Conservation (phyloP, 2,888 invertebrate species). For the Microctonus hyperodae region DNA sequence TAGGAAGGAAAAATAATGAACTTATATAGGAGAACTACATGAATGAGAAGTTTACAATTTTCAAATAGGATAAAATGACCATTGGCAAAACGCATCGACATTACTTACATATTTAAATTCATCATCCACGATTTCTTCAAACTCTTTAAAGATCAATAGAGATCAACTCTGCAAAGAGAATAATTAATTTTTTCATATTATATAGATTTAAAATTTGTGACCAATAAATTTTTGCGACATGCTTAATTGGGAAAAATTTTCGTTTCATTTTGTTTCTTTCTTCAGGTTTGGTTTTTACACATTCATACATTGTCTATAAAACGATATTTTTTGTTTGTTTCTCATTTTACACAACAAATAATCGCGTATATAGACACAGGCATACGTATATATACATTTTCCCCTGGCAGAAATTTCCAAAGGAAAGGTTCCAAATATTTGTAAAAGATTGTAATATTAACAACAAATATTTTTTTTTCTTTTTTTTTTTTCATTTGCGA, state of each 20-base stretch:
- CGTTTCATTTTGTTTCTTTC: background rate
- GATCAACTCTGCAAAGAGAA: background rate
- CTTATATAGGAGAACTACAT: background rate
- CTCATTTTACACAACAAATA: background rate
- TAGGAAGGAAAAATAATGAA: background rate
- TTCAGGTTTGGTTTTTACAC: background rate
- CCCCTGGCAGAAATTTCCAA: background rate
- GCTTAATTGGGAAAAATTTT: background rate
- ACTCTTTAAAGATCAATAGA: background rate
- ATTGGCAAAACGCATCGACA: background rate
- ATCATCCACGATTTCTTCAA: background rate
- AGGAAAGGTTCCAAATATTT: conserved; percentile 30
- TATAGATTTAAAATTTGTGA: background rate
- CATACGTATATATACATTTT: conserved; percentile 36
- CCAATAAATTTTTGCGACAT: background rate
- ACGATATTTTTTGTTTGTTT: background rate
- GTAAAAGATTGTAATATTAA: conserved; percentile 6
- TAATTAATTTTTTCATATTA: background rate
- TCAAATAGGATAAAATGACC: background rate
- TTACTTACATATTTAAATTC: background rate
- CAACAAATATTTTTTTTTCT: conserved; percentile 3
- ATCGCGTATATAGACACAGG: conserved; percentile 26
- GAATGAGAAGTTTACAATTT: background rate
- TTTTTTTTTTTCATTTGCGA: background rate
- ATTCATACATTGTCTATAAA: background rate